phyloP scores from a whole-genome alignment of 2,113 vertebrate species.

The Tachycineta bicolor region DNA sequence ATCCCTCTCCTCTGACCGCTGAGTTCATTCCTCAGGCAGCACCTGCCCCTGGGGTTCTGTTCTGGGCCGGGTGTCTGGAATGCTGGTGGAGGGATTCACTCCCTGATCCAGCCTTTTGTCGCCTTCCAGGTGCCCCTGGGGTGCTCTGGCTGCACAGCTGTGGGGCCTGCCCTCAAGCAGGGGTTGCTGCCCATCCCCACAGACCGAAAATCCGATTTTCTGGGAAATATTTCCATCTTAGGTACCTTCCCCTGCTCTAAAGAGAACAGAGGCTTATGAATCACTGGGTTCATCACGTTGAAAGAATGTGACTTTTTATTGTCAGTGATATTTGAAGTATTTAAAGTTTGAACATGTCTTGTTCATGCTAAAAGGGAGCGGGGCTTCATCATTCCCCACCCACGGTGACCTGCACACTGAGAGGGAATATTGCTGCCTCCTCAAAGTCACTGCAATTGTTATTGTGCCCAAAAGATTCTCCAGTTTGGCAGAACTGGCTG shows the following conservation, averaged over 20 bases:
- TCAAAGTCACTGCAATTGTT: not conserved
- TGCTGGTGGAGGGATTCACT: not conserved
- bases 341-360: constrained; percentile 31
- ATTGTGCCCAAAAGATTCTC: not conserved
- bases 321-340: constrained; percentile 47
- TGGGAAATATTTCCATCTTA: not conserved
- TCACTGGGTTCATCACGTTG: constrained; percentile 19
- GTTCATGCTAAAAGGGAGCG: not conserved
- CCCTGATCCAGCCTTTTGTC: not conserved
- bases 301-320: constrained; percentile 36
- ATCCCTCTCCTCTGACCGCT: not conserved
- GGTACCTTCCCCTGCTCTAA: not conserved
- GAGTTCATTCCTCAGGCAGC: not conserved
- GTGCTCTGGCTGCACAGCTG: not conserved
- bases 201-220: not conserved
- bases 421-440: constrained; percentile 13
- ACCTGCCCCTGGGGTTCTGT: not conserved
- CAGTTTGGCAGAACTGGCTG: not conserved
- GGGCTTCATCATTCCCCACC: constrained; percentile 40
- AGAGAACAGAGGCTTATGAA: constrained; percentile 19
- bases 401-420: constrained; percentile 33
- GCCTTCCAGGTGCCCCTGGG: not conserved
- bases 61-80: not conserved
- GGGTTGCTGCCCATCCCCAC: not conserved
- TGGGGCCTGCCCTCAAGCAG: not conserved